Evolutionary conservation across 2,888 invertebrate species (phyloP), one percentile per base, ranked within the genome.

Genomic region (Crossocerus cetratus): DNA sequence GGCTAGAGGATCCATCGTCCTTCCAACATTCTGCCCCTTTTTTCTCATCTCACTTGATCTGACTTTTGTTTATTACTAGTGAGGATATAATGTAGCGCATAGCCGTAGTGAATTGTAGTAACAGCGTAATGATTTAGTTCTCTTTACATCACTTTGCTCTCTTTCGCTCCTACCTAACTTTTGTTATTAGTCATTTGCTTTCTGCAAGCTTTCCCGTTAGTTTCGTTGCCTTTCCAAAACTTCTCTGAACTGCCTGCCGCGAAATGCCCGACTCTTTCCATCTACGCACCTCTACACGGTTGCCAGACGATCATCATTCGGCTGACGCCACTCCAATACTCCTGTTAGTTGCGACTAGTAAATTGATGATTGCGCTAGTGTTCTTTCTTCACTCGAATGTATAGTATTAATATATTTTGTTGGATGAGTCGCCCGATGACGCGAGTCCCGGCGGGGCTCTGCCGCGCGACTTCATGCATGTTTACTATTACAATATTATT

Each of bases 361-460:
- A 71, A 49, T 57, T 20, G 60, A 69, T 67, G 32, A 32, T 78
- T 74, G 76, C 65, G 64, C 63, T 70, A 69, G 72, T 73, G 70
- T 76, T 81, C 68, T 65, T 49, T 57, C 69, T 69, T 63, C 65
- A 62, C 69, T 74, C 53, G 75, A 81, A 78, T 78, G 72, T 84
- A 88, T 87, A 88, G 86, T 89, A 89, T 88, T 89, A 89, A 89
- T 88, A 87, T 89, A 89, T 88, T 88, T 89, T 89, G 86, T 86
- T 86, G 83, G 83, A 85, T 81, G 82, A 76, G 80, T 77, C 81
- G 84, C 58, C 32, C 72, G 75, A 80, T 74, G 69, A 69, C 58
- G 65, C 59, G 43, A 65, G 60, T 49, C 69, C 43, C 43, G 54
- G 18, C 21, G 54, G 22, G 53, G 22, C 32, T 70, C 59, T 49